A percentile compares a stretch with the other conserved stretches of the same genome.
phyloP scores from a whole-genome alignment of 2,113 vertebrate species.

The Lonchura striata region DNA sequence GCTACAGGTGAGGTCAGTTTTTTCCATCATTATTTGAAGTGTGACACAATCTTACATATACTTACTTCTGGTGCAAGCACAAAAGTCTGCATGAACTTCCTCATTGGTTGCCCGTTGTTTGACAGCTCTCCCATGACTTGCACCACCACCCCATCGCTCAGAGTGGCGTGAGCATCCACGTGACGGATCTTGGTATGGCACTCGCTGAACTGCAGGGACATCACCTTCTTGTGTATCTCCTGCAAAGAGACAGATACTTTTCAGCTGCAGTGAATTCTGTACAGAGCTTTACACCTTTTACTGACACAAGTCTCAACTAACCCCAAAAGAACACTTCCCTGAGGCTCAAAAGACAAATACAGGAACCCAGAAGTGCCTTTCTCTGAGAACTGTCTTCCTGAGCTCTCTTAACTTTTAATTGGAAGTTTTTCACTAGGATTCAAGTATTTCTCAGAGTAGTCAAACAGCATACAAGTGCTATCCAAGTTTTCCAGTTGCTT shows the following conservation, averaged over 20 bases:
- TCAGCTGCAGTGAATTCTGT: background rate
- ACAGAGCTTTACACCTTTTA: background rate
- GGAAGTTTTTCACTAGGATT: background rate
- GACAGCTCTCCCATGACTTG: constrained; percentile 97
- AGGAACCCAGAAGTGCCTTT: background rate
- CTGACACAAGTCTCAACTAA: accelerated
- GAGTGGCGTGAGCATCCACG: constrained; percentile 93
- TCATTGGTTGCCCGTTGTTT: constrained; percentile 94
- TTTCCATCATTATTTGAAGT: background rate
- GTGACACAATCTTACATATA: background rate
- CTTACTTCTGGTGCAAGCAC: constrained; percentile 96
- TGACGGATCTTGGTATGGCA: constrained; percentile 98
- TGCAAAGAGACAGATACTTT: constrained; percentile 1
- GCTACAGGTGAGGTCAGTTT: background rate
- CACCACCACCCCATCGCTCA: constrained; percentile 95
- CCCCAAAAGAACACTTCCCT: no score
- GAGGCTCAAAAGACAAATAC: background rate
- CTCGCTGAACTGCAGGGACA: constrained; percentile 96
- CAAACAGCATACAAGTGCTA: background rate
- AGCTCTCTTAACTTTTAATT: background rate
- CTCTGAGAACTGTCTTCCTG: background rate
- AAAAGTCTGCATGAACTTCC: constrained; percentile 99
- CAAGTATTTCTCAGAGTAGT: background rate
- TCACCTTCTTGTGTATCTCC: constrained; percentile 99
- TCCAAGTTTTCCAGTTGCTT: background rate